Conservation (phyloP, 2,797 vertebrate species). For the Gallinago stenura region DNA sequence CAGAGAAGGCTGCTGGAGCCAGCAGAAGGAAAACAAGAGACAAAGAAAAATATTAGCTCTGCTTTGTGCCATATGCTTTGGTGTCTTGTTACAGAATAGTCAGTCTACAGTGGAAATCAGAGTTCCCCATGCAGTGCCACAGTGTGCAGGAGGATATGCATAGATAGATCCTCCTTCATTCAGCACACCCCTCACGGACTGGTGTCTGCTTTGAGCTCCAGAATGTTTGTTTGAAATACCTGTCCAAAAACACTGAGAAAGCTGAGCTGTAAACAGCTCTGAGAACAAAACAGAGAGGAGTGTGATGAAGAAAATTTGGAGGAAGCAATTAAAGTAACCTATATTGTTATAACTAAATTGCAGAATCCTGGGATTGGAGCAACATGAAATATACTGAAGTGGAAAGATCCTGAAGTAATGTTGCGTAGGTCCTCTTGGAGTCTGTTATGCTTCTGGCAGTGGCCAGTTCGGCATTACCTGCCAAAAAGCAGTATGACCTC, state of each 20-base stretch:
- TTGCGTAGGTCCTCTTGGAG: background rate
- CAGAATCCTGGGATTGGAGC: background rate
- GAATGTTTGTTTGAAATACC: background rate
- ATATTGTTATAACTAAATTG: background rate
- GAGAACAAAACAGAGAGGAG: background rate
- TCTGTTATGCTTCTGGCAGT: background rate
- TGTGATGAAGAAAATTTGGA: background rate
- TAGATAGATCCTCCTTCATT: background rate
- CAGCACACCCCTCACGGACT: background rate
- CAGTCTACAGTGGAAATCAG: background rate
- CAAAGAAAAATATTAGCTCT: conserved; percentile 21
- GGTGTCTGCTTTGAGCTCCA: background rate
- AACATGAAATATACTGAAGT: background rate
- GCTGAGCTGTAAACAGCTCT: background rate
- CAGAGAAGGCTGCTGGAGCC: background rate
- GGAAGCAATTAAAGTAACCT: background rate
- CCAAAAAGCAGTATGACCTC: background rate
- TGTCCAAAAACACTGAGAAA: background rate
- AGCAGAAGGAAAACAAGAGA: background rate
- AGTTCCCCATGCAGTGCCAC: background rate
- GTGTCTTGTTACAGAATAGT: background rate
- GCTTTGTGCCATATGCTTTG: background rate
- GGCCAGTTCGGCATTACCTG: background rate
- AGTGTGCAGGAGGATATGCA: background rate
- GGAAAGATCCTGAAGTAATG: background rate